Evolutionary conservation across 2,888 invertebrate species (phyloP).

Genomic region (Lymantria dispar): DNA sequence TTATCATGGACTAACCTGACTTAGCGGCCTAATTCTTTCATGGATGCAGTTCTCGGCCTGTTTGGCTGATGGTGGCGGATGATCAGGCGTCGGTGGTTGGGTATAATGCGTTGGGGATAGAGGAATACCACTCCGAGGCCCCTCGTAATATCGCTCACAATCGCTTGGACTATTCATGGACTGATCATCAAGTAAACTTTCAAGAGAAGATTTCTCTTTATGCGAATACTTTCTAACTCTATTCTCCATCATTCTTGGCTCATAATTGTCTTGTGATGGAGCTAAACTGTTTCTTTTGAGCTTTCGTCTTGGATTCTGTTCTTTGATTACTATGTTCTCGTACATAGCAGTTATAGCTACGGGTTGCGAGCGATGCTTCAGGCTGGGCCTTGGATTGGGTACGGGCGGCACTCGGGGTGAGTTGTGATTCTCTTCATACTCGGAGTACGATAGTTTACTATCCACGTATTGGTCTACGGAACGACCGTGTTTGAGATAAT

Average conservation of each 20-base stretch:
- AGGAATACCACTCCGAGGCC: slow-evolving; percentile 82
- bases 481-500: slow-evolving; percentile 86
- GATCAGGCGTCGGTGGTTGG: slow-evolving; percentile 96
- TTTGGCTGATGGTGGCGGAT: slow-evolving; percentile 94
- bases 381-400: slow-evolving; percentile 68
- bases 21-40: slow-evolving; percentile 93
- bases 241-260: slow-evolving; percentile 71
- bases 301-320: slow-evolving; percentile 88
- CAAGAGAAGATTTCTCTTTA: slow-evolving; percentile 81
- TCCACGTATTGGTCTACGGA: slow-evolving; percentile 91
- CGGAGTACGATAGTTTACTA: slow-evolving; percentile 81
- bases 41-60: slow-evolving; percentile 95
- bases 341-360: slow-evolving; percentile 88
- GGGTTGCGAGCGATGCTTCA: slow-evolving; percentile 82
- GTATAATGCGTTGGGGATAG: slow-evolving; percentile 94
- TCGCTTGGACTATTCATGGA: slow-evolving; percentile 78
- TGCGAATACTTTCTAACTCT: slow-evolving; percentile 75
- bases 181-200: slow-evolving; percentile 83
- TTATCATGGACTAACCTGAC: slow-evolving; percentile 89
- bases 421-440: slow-evolving; percentile 78
- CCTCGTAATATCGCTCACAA: slow-evolving; percentile 69
- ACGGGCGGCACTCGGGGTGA: slow-evolving; percentile 70
- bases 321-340: slow-evolving; percentile 87
- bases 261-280: slow-evolving; percentile 84
- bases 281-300: slow-evolving; percentile 83